Evolutionary conservation across 1,140 invertebrate genomes (phyloP).

Genomic region (Tetragonula clypearis): DNA sequence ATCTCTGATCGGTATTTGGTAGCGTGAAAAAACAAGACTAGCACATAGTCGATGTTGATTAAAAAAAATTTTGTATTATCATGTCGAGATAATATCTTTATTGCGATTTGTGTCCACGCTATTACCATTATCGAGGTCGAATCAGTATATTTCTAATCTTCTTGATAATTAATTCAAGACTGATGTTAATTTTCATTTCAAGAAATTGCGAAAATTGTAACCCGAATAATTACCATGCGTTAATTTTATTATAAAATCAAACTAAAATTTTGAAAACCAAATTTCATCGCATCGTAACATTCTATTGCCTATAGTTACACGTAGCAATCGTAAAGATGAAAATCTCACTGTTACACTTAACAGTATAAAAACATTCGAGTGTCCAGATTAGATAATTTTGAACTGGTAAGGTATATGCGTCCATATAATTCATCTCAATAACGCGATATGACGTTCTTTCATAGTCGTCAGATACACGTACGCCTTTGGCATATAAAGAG

Average conservation of each 20-base stretch:
- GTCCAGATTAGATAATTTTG: not conserved
- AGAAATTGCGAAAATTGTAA: too few species aligned
- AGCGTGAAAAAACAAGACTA: conserved; percentile 37
- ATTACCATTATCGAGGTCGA: not conserved
- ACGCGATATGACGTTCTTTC: not conserved
- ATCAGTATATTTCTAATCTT: not conserved
- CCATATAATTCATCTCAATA: not conserved
- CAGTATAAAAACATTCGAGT: not conserved
- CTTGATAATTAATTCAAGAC: not conserved
- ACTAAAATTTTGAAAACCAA: too few species aligned
- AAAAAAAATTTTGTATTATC: not conserved
- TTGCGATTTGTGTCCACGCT: too few species aligned
- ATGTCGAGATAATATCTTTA: not conserved
- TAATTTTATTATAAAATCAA: too few species aligned
- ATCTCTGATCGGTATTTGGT: conserved; percentile 10
- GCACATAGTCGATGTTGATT: conserved; percentile 30
- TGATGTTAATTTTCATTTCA: too few species aligned
- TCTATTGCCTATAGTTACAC: too few species aligned
- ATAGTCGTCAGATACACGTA: not conserved
- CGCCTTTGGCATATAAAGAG: not conserved
- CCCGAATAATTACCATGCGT: too few species aligned
- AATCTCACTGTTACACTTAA: too few species aligned
- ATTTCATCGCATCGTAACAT: too few species aligned
- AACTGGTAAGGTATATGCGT: not conserved
- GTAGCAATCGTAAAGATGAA: too few species aligned